A percentile compares a stretch with the other conserved stretches of the same genome.
These are phyloP conservation scores for Caenorhabditis imperialis DNA, from an alignment of 2,888 invertebrate genomes.

Conservation along the genomic window DNA sequence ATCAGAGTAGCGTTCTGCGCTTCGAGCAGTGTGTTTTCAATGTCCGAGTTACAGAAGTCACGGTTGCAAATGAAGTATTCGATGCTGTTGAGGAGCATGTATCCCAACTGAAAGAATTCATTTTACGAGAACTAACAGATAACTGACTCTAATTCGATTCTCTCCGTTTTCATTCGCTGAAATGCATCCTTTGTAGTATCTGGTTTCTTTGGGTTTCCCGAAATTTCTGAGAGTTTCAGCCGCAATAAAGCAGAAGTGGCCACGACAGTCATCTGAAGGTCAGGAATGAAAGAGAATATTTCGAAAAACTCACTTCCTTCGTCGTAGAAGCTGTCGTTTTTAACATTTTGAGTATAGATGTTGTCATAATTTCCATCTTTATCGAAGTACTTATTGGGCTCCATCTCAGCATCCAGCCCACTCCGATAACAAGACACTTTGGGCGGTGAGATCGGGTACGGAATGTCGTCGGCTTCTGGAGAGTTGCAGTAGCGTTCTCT, in stretches of 20 bases:
- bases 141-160: background rate
- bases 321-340: constrained; percentile 23
- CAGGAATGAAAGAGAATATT: too few species aligned
- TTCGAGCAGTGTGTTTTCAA: constrained; percentile 10
- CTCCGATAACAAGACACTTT: constrained; percentile 5
- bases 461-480: constrained; percentile 11
- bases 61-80: constrained; percentile 22
- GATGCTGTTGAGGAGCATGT: constrained; percentile 11
- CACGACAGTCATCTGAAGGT: constrained; percentile 15
- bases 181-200: constrained; percentile 30
- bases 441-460: constrained; percentile 17
- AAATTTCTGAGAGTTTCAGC: background rate
- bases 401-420: constrained; percentile 4
- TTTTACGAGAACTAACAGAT: background rate
- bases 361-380: background rate
- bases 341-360: background rate
- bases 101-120: constrained; percentile 17
- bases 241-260: constrained; percentile 26
- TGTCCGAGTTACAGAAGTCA: constrained; percentile 27
- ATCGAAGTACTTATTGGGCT: constrained; percentile 2
- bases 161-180: constrained; percentile 33
- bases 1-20: constrained; percentile 10
- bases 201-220: too few species aligned
- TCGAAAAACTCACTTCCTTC: constrained; percentile 3
- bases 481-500: constrained; percentile 20